Evolutionary conservation across 2,888 invertebrate genomes (phyloP).

Genomic region (Dione vanillae): DNA sequence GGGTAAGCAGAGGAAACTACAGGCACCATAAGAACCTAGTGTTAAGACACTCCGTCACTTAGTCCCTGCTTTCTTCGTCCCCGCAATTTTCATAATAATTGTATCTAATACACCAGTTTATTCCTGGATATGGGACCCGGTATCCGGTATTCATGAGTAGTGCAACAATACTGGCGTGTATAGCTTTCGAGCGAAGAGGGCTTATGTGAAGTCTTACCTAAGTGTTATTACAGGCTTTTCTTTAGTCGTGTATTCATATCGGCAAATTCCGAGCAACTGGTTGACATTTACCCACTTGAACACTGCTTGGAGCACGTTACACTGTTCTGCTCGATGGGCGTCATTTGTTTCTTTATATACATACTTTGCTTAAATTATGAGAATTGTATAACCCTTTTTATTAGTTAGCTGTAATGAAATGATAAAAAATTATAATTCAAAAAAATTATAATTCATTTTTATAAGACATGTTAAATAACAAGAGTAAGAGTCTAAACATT

Average conservation of each 20-base stretch:
- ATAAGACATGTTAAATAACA: no score
- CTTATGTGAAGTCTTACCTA: conserved; percentile 50
- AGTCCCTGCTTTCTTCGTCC: no score
- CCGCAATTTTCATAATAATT: no score
- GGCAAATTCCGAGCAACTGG: conserved; percentile 26
- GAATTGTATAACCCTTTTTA: background rate
- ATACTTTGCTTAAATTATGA: no score
- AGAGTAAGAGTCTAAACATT: no score
- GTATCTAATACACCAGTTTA: no score
- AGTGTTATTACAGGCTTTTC: conserved; percentile 49
- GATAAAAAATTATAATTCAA: no score
- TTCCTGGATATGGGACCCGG: conserved; percentile 27
- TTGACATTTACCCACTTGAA: conserved; percentile 18
- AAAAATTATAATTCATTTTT: no score
- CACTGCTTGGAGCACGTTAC: background rate
- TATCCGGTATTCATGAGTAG: conserved; percentile 33
- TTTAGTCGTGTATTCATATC: conserved; percentile 33
- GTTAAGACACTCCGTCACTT: no score
- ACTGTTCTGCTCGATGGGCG: background rate
- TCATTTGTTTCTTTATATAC: background rate
- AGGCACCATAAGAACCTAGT: no score
- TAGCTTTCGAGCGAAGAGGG: conserved; percentile 51
- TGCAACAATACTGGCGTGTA: conserved; percentile 51
- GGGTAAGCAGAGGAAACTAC: no score
- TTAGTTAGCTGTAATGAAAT: background rate